phyloP scores from a whole-genome alignment of 1,140 invertebrate species.

The Lucilia sericata region DNA sequence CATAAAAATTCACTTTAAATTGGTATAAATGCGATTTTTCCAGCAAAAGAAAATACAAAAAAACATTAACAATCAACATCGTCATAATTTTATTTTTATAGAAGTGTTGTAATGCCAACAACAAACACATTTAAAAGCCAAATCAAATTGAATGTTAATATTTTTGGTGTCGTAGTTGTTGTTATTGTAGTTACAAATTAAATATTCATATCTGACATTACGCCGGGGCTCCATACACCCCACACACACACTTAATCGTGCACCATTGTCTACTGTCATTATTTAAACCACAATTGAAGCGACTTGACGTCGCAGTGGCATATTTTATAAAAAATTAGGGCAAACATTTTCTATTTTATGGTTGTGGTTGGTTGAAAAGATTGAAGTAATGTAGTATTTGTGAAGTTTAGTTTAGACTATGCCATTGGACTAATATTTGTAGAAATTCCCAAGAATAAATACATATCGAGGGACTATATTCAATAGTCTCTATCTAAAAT shows the following conservation, averaged over 20 bases:
- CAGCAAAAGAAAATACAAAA: background rate
- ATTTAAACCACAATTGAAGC: background rate
- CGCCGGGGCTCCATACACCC: background rate
- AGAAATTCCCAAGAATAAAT: too few species aligned
- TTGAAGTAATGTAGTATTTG: too few species aligned
- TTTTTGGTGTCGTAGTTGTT: constrained; percentile 19
- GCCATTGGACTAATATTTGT: too few species aligned
- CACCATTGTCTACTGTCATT: background rate
- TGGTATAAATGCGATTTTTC: background rate
- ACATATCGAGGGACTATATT: too few species aligned
- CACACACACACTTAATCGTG: background rate
- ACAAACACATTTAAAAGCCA: background rate
- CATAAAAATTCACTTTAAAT: constrained; percentile 13
- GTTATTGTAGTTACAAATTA: constrained; percentile 19
- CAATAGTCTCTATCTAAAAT: too few species aligned
- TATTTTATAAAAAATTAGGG: too few species aligned
- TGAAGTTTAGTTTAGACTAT: too few species aligned
- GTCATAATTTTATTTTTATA: background rate
- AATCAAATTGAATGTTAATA: background rate
- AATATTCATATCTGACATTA: constrained; percentile 24
- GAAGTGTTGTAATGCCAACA: background rate
- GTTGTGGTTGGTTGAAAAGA: too few species aligned
- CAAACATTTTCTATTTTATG: too few species aligned
- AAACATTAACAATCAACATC: background rate
- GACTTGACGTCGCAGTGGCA: background rate